Evolutionary conservation across 2,888 invertebrate genomes (phyloP).

Genomic region (Pemphredon lugubris): DNA sequence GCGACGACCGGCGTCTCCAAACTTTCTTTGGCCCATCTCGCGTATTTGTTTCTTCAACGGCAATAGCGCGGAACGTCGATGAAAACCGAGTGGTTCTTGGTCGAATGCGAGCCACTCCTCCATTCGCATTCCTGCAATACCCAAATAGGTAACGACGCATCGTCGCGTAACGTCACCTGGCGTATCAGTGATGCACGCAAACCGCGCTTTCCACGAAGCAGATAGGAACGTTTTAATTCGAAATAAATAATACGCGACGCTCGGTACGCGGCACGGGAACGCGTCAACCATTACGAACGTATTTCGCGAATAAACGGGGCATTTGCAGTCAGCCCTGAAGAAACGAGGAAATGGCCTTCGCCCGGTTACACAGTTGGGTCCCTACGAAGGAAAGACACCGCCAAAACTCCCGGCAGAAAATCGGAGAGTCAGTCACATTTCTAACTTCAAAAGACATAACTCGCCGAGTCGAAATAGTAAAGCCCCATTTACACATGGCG

Average conservation of each 20-base stretch:
- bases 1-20: background rate
- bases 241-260: conserved; percentile 3
- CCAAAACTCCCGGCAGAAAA: too few relatives aligned
- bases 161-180: background rate
- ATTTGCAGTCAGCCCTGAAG: too few relatives aligned
- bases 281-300: background rate
- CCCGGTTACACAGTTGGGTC: too few relatives aligned
- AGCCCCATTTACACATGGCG: too few relatives aligned
- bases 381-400: too few relatives aligned
- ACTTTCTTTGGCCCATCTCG: background rate
- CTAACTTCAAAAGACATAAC: too few relatives aligned
- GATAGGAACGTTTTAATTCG: background rate
- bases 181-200: background rate
- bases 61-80: conserved; percentile 10
- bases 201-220: background rate
- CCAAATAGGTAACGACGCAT: conserved; percentile 11
- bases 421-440: too few relatives aligned
- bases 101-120: background rate
- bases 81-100: background rate
- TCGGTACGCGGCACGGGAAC: background rate
- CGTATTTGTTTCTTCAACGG: background rate
- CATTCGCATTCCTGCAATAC: conserved; percentile 17
- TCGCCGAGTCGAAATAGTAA: too few relatives aligned
- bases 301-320: too few relatives aligned
- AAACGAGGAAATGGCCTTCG: too few relatives aligned